Conservation (phyloP, 2,888 invertebrate genomes). For the Caenorhabditis plicata region DNA sequence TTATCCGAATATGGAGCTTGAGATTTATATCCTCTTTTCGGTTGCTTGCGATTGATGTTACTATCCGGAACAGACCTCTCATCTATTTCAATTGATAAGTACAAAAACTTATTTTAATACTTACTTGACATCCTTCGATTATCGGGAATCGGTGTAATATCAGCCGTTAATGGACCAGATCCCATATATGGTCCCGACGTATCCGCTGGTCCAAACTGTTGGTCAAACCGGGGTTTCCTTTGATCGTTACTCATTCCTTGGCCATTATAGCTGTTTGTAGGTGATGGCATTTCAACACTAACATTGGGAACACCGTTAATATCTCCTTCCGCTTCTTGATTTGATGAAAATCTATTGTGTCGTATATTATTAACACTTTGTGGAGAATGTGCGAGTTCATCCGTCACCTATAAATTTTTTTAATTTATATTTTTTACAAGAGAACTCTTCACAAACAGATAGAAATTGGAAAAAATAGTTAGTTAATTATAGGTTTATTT, state of each 20-base stretch:
- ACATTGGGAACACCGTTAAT: no score
- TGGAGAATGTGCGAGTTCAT: constrained; percentile 29
- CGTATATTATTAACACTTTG: neutral
- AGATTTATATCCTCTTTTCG: neutral
- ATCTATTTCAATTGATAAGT: no score
- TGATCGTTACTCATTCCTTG: neutral
- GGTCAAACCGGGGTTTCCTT: neutral
- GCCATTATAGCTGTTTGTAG: neutral
- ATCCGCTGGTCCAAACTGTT: neutral
- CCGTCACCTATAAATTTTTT: constrained; percentile 17
- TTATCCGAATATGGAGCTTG: neutral
- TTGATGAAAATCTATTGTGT: no score
- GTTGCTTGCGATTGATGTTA: constrained; percentile 1
- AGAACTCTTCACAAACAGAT: neutral
- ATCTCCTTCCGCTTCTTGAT: no score
- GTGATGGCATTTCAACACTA: no score
- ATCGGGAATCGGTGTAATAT: constrained; percentile 4
- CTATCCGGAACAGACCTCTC: no score
- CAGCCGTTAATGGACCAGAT: constrained; percentile 20
- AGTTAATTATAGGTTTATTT: no score
- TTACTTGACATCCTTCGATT: neutral
- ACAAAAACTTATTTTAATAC: neutral
- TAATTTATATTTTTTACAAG: neutral
- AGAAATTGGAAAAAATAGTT: no score
- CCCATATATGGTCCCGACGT: constrained; percentile 19